These are phyloP conservation scores for Candidula unifasciata DNA, from an alignment of 2,888 invertebrate genomes.

Conservation along the genomic window DNA sequence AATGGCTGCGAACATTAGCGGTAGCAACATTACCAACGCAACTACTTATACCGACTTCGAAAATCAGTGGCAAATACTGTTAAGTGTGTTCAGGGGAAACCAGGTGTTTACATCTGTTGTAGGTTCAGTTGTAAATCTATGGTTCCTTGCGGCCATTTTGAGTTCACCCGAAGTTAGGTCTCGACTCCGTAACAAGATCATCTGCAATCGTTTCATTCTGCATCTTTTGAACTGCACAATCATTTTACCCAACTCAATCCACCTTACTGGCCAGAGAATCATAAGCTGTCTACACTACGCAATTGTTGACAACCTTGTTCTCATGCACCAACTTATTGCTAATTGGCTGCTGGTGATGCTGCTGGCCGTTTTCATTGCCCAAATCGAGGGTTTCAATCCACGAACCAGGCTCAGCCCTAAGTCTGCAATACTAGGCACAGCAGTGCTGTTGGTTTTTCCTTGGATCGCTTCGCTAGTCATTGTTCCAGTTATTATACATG, in stretches of 20 bases:
- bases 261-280: too few relatives aligned
- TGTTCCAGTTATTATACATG: not conserved
- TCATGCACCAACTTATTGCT: constrained; percentile 14
- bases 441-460: not conserved
- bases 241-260: not conserved
- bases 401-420: not conserved
- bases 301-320: not conserved
- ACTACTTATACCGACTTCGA: too few relatives aligned
- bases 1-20: too few relatives aligned
- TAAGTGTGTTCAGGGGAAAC: not conserved
- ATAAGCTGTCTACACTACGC: not conserved
- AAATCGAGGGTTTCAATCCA: not conserved
- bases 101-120: not conserved
- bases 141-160: constrained; percentile 29
- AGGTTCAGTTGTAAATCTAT: not conserved
- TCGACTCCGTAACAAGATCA: constrained; percentile 28
- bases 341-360: constrained; percentile 24
- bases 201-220: constrained; percentile 1
- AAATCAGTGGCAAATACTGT: too few relatives aligned
- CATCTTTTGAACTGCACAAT: not conserved
- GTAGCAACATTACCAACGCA: too few relatives aligned
- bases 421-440: not conserved
- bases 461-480: not conserved
- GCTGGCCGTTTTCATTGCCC: constrained; percentile 19
- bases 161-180: not conserved